These are phyloP conservation scores for Atrina japonica DNA, from an alignment of 2,888 invertebrate species.

Conservation along the genomic window DNA sequence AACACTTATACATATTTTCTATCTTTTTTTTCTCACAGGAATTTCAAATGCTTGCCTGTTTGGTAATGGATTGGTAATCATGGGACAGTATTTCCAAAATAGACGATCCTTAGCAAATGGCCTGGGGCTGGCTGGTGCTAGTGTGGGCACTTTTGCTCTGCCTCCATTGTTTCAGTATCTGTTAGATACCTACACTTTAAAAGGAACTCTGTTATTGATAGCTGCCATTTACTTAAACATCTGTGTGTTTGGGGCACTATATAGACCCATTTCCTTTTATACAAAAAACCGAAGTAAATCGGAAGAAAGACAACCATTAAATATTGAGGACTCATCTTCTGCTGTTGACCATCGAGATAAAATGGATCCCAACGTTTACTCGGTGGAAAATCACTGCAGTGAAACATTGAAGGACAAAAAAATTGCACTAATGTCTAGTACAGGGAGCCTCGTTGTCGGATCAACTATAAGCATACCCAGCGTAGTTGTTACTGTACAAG, in stretches of 20 bases:
- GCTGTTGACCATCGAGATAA: slow-evolving; percentile 4
- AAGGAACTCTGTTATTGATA: slow-evolving; percentile 58
- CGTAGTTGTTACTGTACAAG: neutral
- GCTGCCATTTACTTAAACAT: slow-evolving; percentile 67
- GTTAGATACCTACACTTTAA: slow-evolving; percentile 64
- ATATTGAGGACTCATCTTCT: neutral
- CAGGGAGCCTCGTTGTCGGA: slow-evolving; percentile 59
- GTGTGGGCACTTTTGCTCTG: slow-evolving; percentile 72
- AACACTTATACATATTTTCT: too few relatives aligned
- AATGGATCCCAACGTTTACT: neutral
- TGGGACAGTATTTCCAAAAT: slow-evolving; percentile 71
- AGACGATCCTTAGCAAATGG: slow-evolving; percentile 69
- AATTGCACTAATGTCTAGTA: slow-evolving; percentile 38
- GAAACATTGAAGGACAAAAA: neutral
- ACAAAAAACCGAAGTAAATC: slow-evolving; percentile 6
- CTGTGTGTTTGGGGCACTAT: slow-evolving; percentile 61
- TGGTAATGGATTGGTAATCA: slow-evolving; percentile 71
- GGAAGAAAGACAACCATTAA: slow-evolving; percentile 33
- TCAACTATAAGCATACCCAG: slow-evolving; percentile 53
- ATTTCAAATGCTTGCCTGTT: slow-evolving; percentile 71
- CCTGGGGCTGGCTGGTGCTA: slow-evolving; percentile 69
- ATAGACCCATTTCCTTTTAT: slow-evolving; percentile 64
- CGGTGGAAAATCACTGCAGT: neutral
- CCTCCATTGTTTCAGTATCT: slow-evolving; percentile 70
- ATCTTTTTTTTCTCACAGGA: slow-evolving; percentile 55